Evolutionary conservation across 2,797 vertebrate species (phyloP), one percentile per base, ranked within the genome.

Genomic region (Nasua narica): DNA sequence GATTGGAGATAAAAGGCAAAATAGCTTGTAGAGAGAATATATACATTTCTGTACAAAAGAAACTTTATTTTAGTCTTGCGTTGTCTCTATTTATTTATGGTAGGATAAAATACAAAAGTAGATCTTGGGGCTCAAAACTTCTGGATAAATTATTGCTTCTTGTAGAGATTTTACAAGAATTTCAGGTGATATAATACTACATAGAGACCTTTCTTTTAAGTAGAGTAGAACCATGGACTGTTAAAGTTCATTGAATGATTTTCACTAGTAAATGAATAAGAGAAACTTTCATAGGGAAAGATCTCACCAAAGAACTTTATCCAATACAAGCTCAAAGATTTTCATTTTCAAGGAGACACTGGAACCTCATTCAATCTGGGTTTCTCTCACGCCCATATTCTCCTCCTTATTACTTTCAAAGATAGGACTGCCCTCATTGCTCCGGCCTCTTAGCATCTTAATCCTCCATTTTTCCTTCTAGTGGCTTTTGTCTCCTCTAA

Each of bases 261-360:
- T 93, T 90, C 54, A 81, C 23, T 69, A 29, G 12, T 50, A 90
- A 96, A 82, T 16, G 23, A 90, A 77, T 70, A 70, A 76, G 92
- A 76, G 48, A n/a, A 87, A 72, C 19, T 70, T 94, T 60, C 15
- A 81, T 35, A 35, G 10, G 2, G 29, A 46, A 82, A 37, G 1
- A 16, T 7, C 50, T 88, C 23, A 50, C 52, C 76, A 96, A 77
- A 62, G 43, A 89, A 52, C 40, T 65, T 58, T 29, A 43, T 1
- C 15, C 2, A 87, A 46, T 14, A 46, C 25, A 21, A 32, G 2
- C 5, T 3, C 27, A 56, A 25, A 25, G 23, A 11, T 56, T 87
- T 92, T 89, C 16, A 83, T 88, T 83, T 94, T 35, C 29, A 86
- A 67, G 32, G 52, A 83, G 18, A 74, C 5, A 5, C 2, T 25